Percentiles rank a stretch among this genome's conserved stretches.
These are phyloP conservation scores for Leucopsar rothschildi DNA, from an alignment of 2,113 vertebrate genomes.

Conservation along the genomic window DNA sequence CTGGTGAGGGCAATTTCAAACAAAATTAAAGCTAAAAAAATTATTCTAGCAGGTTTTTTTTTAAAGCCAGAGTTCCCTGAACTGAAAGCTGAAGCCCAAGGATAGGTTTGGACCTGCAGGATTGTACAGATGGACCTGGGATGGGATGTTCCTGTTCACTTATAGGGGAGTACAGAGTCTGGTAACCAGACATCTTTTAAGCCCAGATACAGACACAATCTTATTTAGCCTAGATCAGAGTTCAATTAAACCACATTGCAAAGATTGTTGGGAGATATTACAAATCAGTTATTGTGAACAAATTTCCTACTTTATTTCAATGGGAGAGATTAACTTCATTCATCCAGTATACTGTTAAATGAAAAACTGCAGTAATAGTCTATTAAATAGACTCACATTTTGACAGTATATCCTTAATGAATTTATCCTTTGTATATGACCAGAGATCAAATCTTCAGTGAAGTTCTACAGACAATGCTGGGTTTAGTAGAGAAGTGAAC, in stretches of 20 bases:
- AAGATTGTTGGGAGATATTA: neutral
- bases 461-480: neutral
- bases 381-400: neutral
- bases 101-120: neutral
- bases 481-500: neutral
- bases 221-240: neutral
- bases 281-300: neutral
- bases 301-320: constrained; percentile 10
- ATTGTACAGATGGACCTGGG: neutral
- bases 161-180: neutral
- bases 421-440: neutral
- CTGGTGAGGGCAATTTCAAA: neutral
- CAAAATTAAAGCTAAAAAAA: neutral
- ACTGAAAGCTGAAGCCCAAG: neutral
- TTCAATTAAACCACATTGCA: neutral
- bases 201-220: neutral
- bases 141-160: neutral
- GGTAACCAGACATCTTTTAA: neutral
- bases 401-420: neutral
- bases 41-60: neutral
- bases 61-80: neutral
- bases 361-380: constrained; percentile 14
- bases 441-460: neutral
- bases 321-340: neutral
- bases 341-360: neutral